Conservation (phyloP, 2,888 invertebrate genomes). For the Magallana nippona region DNA sequence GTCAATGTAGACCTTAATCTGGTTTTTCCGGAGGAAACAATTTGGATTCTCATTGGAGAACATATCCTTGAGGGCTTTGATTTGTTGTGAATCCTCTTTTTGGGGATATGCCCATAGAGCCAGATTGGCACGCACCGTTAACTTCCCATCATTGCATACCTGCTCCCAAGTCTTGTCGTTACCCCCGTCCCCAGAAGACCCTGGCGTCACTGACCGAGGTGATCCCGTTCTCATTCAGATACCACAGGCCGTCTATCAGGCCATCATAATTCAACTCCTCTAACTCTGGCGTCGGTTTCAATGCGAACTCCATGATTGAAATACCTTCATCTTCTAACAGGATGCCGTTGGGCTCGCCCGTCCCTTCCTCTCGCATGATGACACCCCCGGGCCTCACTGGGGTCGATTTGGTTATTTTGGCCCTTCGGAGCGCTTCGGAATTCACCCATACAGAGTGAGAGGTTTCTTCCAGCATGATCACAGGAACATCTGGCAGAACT, state of each 20-base stretch:
- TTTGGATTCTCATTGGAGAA: conserved; percentile 36
- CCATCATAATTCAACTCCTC: conserved; percentile 47
- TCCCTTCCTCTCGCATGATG: conserved; percentile 50
- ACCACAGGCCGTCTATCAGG: conserved; percentile 29
- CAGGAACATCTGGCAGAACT: conserved; percentile 45
- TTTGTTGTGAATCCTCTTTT: conserved; percentile 45
- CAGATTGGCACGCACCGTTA: conserved; percentile 49
- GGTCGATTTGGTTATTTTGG: conserved; percentile 41
- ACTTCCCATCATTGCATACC: conserved; percentile 39
- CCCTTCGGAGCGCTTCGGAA: conserved; percentile 49
- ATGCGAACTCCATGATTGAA: conserved; percentile 49
- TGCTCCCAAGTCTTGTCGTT: conserved; percentile 48
- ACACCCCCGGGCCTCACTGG: conserved; percentile 47
- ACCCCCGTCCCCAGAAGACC: conserved; percentile 42
- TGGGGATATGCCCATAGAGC: conserved; percentile 53
- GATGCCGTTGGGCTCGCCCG: conserved; percentile 53
- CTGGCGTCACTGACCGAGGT: conserved; percentile 55
- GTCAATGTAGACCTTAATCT: conserved; percentile 55
- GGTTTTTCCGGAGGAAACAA: conserved; percentile 45
- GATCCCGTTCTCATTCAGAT: conserved; percentile 45
- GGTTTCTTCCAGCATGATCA: conserved; percentile 53
- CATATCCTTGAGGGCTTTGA: conserved; percentile 45
- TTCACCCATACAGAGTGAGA: conserved; percentile 59
- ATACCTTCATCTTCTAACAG: conserved; percentile 54
- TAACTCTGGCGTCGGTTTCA: conserved; percentile 39